Conservation (phyloP, 2,113 vertebrate species). For the Brachyhypopomus gauderio region DNA sequence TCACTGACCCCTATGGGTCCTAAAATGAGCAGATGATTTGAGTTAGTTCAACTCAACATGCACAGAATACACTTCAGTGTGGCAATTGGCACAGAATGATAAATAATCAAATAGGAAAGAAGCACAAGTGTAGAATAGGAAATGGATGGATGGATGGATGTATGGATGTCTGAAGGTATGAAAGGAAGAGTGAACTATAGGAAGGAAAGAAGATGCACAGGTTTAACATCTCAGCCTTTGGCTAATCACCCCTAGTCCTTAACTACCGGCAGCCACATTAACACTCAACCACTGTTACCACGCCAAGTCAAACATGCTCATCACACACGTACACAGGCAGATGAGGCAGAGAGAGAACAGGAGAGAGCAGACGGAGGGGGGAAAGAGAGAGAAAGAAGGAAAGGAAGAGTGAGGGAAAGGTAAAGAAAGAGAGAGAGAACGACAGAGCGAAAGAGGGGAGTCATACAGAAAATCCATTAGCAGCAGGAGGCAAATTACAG, state of each 20-base stretch:
- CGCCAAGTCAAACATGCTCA: slow-evolving; percentile 51
- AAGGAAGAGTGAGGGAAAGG: slow-evolving; percentile 15
- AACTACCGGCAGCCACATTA: slow-evolving; percentile 53
- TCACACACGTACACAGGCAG: slow-evolving; percentile 47
- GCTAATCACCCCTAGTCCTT: slow-evolving; percentile 36
- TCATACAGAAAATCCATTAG: slow-evolving; percentile 64
- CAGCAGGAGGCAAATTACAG: slow-evolving; percentile 63
- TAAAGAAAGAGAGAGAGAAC: slow-evolving; percentile 12
- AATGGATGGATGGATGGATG: slow-evolving; percentile 16
- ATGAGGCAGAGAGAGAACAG: not conserved
- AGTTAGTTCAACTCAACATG: not conserved
- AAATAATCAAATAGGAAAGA: too few species aligned
- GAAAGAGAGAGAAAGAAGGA: not conserved
- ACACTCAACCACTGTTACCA: slow-evolving; percentile 52
- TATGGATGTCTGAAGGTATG: not conserved
- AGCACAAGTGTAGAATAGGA: too few species aligned
- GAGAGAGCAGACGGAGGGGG: too few species aligned
- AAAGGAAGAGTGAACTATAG: not conserved
- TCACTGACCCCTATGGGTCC: not conserved
- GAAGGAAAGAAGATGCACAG: not conserved
- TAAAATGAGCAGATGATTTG: not conserved
- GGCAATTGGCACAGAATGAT: not conserved
- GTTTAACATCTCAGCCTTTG: slow-evolving; percentile 27
- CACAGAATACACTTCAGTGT: not conserved
- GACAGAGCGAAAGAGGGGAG: slow-evolving; percentile 37